Conservation (phyloP, 2,797 vertebrate genomes). For the Rhinophrynus dorsalis region DNA sequence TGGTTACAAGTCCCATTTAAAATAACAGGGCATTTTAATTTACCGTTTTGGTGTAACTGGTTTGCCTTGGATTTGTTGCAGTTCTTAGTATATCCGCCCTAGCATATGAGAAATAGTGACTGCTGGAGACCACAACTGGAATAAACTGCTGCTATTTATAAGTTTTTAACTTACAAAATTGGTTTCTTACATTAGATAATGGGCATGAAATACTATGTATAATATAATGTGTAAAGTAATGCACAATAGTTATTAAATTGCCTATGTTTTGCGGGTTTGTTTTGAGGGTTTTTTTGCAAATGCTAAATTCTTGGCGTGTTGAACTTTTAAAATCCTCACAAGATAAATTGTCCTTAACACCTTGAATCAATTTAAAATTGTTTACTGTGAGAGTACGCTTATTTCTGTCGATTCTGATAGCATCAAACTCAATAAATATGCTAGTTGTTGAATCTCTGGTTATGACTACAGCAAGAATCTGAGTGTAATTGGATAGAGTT, state of each 20-base stretch:
- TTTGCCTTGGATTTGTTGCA: too few species aligned
- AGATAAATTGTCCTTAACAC: slow-evolving; percentile 18
- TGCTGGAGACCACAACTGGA: too few species aligned
- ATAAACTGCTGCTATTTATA: not conserved
- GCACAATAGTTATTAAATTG: too few species aligned
- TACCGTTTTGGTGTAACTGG: too few species aligned
- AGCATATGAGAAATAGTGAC: too few species aligned
- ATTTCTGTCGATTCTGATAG: slow-evolving; percentile 45
- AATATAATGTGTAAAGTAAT: not conserved
- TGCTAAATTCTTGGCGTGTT: too few species aligned
- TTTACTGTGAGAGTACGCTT: slow-evolving; percentile 25
- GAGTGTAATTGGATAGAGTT: slow-evolving; percentile 42
- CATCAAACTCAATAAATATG: slow-evolving; percentile 50
- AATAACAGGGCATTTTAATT: too few species aligned
- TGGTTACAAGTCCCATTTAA: too few species aligned
- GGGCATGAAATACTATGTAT: not conserved
- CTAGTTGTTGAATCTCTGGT: slow-evolving; percentile 31
- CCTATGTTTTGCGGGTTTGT: too few species aligned
- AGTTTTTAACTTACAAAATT: slow-evolving; percentile 1
- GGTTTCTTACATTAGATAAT: not conserved
- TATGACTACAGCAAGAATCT: slow-evolving; percentile 29
- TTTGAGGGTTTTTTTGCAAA: too few species aligned
- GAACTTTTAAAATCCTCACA: not conserved
- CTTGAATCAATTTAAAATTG: slow-evolving; percentile 40
- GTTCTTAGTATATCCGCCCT: too few species aligned